Conservation (phyloP, 2,797 vertebrate genomes). For the Sciaenops ocellatus region DNA sequence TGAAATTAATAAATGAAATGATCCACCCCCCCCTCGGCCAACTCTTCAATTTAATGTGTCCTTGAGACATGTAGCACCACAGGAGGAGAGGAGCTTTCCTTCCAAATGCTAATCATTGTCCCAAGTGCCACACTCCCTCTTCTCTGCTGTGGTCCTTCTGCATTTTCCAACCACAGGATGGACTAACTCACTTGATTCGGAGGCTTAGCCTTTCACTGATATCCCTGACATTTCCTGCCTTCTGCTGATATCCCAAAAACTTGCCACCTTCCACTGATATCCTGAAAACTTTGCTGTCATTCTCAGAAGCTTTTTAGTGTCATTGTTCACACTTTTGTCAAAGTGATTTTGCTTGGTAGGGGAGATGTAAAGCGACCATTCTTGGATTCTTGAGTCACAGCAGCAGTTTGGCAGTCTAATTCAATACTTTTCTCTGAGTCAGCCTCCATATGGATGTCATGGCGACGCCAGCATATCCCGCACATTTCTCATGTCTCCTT, state of each 20-base stretch:
- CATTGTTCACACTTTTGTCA: slow-evolving; percentile 42
- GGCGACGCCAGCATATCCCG: slow-evolving; percentile 32
- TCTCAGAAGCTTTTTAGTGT: slow-evolving; percentile 21
- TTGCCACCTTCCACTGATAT: slow-evolving; percentile 8
- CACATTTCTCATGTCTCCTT: not conserved
- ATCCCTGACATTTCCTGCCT: slow-evolving; percentile 8
- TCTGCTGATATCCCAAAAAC: slow-evolving; percentile 21
- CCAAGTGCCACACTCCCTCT: slow-evolving; percentile 45
- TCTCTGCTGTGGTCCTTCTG: slow-evolving; percentile 36
- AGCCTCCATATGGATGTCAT: slow-evolving; percentile 49
- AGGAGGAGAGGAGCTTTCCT: slow-evolving; percentile 44
- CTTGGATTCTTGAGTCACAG: slow-evolving; percentile 49
- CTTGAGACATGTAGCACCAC: slow-evolving; percentile 59
- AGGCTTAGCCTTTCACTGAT: slow-evolving; percentile 15
- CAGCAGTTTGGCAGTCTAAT: slow-evolving; percentile 41
- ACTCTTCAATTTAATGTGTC: slow-evolving; percentile 68
- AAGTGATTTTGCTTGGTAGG: slow-evolving; percentile 29
- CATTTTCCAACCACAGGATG: slow-evolving; percentile 31
- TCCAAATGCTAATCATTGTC: slow-evolving; percentile 69
- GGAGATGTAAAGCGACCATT: slow-evolving; percentile 34
- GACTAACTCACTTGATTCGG: slow-evolving; percentile 48
- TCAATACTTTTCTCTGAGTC: slow-evolving; percentile 40
- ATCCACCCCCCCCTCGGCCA: slow-evolving; percentile 11
- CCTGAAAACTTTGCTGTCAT: slow-evolving; percentile 20
- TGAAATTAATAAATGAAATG: slow-evolving; percentile 65